A percentile compares a stretch with the other conserved stretches of the same genome.
Evolutionary conservation across 2,113 vertebrate species (phyloP).

Genomic region (Varanus salvator): DNA sequence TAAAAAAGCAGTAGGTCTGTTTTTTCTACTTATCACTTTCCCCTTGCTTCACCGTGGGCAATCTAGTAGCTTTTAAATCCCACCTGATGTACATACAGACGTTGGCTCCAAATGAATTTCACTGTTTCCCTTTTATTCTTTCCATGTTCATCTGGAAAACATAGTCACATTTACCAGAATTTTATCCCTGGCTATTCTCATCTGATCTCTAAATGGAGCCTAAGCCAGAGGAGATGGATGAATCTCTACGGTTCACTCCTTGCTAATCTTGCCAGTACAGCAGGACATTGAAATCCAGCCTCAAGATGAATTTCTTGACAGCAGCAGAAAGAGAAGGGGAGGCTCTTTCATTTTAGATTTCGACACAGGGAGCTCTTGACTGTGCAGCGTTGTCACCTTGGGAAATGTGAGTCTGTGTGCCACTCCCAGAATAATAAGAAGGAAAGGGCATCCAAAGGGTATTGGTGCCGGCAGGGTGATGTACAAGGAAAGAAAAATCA

Average conservation of each 20-base stretch:
- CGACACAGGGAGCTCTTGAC: not conserved
- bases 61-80: not conserved
- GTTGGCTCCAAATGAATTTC: constrained; percentile 27
- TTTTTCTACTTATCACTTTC: not conserved
- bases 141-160: not conserved
- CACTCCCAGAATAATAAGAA: constrained; percentile 27
- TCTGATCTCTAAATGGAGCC: constrained; percentile 25
- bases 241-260: constrained; percentile 22
- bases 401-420: constrained; percentile 50
- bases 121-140: constrained; percentile 17
- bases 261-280: constrained; percentile 4
- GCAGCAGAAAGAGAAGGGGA: not conserved
- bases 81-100: constrained; percentile 26
- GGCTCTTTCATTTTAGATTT: constrained; percentile 13
- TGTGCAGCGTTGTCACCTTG: constrained; percentile 52
- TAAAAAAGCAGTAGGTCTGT: not conserved
- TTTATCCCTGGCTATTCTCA: not conserved
- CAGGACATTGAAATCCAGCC: constrained; percentile 12
- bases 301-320: constrained; percentile 16
- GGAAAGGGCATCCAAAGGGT: constrained; percentile 29
- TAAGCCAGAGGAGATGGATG: not conserved
- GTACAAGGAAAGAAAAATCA: constrained; percentile 12
- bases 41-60: not conserved
- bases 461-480: constrained; percentile 33
- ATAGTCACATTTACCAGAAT: not conserved